A percentile compares a stretch with the other conserved stretches of the same genome.
These are phyloP conservation scores for Prenolepis imparis DNA, from an alignment of 2,888 invertebrate species.

Conservation along the genomic window DNA sequence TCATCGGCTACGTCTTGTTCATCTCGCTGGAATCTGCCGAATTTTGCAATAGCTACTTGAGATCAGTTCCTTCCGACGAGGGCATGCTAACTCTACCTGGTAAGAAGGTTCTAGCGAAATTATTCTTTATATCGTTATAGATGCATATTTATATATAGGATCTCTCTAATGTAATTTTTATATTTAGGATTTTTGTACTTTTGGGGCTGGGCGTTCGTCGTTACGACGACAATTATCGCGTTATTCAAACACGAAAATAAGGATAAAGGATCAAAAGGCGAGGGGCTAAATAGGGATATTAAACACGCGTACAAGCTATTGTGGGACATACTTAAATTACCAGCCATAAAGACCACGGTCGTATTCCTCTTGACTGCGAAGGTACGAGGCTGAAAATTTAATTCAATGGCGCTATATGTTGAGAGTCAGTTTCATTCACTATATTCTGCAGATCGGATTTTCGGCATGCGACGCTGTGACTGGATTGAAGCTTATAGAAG, in stretches of 20 bases:
- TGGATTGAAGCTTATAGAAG: conserved; percentile 97
- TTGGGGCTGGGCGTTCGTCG: conserved; percentile 97
- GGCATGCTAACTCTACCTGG: conserved; percentile 91
- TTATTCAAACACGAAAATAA: conserved; percentile 93
- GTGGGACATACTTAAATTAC: conserved; percentile 93
- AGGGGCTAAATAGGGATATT: conserved; percentile 87
- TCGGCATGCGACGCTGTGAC: conserved; percentile 98
- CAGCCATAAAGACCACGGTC: conserved; percentile 93
- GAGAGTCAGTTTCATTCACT: not conserved
- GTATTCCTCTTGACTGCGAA: conserved; percentile 95
- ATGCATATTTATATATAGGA: not conserved
- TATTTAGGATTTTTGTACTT: conserved; percentile 94
- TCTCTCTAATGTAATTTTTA: not conserved
- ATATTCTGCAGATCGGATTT: conserved; percentile 93
- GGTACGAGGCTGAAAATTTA: conserved; percentile 84
- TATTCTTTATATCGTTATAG: not conserved
- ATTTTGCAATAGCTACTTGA: conserved; percentile 97
- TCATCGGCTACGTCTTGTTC: conserved; percentile 98
- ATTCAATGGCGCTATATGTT: conserved; percentile 3
- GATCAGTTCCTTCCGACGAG: conserved; percentile 90
- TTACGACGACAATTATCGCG: conserved; percentile 95
- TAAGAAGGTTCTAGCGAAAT: conserved; percentile 70
- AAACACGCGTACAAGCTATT: conserved; percentile 94
- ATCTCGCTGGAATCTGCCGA: conserved; percentile 97
- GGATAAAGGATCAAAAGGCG: conserved; percentile 83